Evolutionary conservation across 2,888 invertebrate species (phyloP).

Genomic region (Drosophila kanekoi): DNA sequence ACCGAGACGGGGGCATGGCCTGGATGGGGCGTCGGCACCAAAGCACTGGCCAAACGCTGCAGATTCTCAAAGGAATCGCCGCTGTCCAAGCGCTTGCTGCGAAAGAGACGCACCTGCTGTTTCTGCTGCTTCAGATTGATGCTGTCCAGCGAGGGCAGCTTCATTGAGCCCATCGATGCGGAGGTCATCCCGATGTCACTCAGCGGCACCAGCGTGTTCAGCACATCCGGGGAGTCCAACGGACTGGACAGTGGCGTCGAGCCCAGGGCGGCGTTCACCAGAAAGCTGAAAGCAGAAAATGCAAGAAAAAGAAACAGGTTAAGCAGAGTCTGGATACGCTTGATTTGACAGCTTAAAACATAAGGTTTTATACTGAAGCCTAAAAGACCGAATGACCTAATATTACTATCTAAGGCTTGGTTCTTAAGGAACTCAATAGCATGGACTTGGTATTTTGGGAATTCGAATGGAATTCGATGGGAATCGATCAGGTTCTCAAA

Average conservation of each 20-base stretch:
- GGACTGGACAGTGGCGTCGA: slow-evolving; percentile 92
- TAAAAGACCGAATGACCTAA: no score
- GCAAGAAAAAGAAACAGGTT: background rate
- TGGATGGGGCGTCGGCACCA: slow-evolving; percentile 59
- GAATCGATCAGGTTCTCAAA: no score
- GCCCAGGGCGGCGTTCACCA: slow-evolving; percentile 92
- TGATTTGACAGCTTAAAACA: background rate
- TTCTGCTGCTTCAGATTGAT: slow-evolving; percentile 82
- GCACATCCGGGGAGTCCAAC: slow-evolving; percentile 91
- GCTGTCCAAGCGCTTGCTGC: slow-evolving; percentile 80
- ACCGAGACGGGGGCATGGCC: slow-evolving; percentile 42
- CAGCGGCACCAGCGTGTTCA: slow-evolving; percentile 85
- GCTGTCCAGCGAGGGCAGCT: slow-evolving; percentile 85
- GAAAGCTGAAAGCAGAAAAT: slow-evolving; percentile 87
- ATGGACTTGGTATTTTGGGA: no score
- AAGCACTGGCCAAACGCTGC: slow-evolving; percentile 83
- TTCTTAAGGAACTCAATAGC: no score
- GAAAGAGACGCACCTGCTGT: slow-evolving; percentile 83
- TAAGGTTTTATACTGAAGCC: no score
- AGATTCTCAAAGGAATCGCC: slow-evolving; percentile 84
- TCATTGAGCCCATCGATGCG: slow-evolving; percentile 84
- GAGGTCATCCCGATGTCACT: slow-evolving; percentile 84
- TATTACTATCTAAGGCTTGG: no score
- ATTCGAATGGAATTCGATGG: no score
- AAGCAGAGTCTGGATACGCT: background rate